Evolutionary conservation across 2,113 vertebrate species (phyloP).

Genomic region (Puntigrus tetrazona): DNA sequence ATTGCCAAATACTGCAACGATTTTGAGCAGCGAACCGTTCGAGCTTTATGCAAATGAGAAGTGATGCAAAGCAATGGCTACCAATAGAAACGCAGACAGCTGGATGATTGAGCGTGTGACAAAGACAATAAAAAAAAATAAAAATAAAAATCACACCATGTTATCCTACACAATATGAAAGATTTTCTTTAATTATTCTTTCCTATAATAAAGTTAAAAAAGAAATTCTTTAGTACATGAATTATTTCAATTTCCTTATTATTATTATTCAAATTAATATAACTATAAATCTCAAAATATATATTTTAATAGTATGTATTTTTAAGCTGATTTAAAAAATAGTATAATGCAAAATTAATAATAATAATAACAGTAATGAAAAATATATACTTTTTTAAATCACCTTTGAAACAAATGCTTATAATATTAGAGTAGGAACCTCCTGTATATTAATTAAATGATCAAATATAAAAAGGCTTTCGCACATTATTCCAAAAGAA

Average conservation of each 20-base stretch:
- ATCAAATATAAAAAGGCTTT: neutral
- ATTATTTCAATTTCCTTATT: neutral
- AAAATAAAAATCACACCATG: neutral
- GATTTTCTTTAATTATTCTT: neutral
- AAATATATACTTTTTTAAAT: neutral
- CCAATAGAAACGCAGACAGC: neutral
- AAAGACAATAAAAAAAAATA: neutral
- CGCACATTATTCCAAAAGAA: neutral
- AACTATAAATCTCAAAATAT: neutral
- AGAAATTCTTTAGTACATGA: neutral
- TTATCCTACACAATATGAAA: neutral
- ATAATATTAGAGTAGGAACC: neutral
- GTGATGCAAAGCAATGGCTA: neutral
- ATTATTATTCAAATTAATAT: neutral
- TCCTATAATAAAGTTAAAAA: neutral
- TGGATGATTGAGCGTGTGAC: neutral
- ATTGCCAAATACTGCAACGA: neutral
- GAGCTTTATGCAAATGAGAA: neutral
- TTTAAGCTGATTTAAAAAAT: too few relatives aligned
- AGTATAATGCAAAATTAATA: too few relatives aligned
- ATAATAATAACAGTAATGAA: neutral
- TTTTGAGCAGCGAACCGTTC: neutral
- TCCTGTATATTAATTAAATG: neutral
- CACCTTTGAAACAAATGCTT: neutral
- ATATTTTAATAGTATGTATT: neutral